Evolutionary conservation across 2,888 invertebrate genomes (phyloP).

Genomic region (Brachypterus glaber): DNA sequence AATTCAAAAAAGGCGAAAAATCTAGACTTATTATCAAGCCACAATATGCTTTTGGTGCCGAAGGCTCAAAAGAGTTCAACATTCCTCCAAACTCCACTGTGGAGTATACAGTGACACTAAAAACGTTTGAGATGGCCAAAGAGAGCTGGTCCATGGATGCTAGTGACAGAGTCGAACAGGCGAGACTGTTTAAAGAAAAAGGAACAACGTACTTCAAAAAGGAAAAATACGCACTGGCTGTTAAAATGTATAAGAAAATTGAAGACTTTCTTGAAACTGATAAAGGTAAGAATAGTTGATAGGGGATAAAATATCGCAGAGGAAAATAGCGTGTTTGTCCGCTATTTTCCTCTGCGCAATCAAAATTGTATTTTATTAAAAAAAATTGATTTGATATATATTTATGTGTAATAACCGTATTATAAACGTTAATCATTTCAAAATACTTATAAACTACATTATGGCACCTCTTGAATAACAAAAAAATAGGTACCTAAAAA

Average conservation of each 20-base stretch:
- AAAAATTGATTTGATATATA: constrained; percentile 5
- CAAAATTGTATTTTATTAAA: no score
- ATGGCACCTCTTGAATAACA: no score
- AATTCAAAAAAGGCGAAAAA: constrained; percentile 72
- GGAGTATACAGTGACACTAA: constrained; percentile 72
- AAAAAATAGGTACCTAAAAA: no score
- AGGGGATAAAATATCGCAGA: not conserved
- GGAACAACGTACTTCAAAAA: constrained; percentile 84
- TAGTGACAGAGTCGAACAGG: constrained; percentile 70
- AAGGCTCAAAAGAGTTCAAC: constrained; percentile 57
- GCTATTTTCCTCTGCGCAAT: no score
- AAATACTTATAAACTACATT: no score
- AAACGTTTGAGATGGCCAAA: constrained; percentile 74
- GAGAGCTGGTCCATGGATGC: constrained; percentile 76
- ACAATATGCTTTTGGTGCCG: constrained; percentile 68
- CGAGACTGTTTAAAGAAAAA: constrained; percentile 76
- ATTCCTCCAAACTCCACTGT: constrained; percentile 73
- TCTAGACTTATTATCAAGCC: constrained; percentile 64
- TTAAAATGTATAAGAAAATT: constrained; percentile 79
- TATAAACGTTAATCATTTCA: no score
- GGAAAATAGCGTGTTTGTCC: not conserved
- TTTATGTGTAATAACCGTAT: constrained; percentile 7
- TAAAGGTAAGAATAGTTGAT: constrained; percentile 35
- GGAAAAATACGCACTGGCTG: constrained; percentile 66
- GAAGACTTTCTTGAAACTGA: constrained; percentile 53